Base-by-base conservation (phyloP, 2,797 vertebrate genomes). In the Sebastiscus tertius region DNA sequence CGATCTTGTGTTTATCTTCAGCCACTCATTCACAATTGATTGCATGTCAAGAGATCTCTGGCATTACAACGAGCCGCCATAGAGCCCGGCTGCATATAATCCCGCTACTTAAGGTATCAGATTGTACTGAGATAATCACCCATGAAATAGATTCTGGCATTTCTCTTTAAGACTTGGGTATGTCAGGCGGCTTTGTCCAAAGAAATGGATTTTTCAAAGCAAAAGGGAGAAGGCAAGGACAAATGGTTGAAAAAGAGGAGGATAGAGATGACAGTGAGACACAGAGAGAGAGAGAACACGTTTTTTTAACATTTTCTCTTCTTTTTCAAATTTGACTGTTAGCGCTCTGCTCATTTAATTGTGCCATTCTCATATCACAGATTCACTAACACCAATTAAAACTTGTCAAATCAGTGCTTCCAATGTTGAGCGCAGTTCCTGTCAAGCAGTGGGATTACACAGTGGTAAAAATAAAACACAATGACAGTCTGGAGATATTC, bases 71-170 rank as follows among this genome's bases (percentile, higher is more conserved):
- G 61, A 76, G 46, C 81, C 3, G 36, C 75, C 84, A 72, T 69
- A 73, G 84, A 81, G 85, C 82, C 79, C 29, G 75, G 80, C 81
- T 77, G 76, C 75, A 42, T 85, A 81, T 92, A 91, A 94, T 93
- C 86, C 90, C 8, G 20, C 90, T 92, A 87, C 92, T 94, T 94
- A 90, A 90, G 83, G 88, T 95, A 92, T 94, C 93, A 92, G 92
- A 91, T 95, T 91, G 80, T 91, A 91, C 90, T 65, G 83, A 94
- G 91, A 94, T 92, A 93, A 93, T 94, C 92, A 91, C 75, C 90
- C 86, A 81, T 90, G 87, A 94, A 89, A 92, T 88, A 77, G 83
- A 89, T 92, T 93, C 86, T 87, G 90, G 81, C 89, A 77, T 93
- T 93, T 90, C 72, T 86, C 86, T 89, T 92, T 88, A 93, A 88